Percentiles rank a stretch among this genome's conserved stretches.
Conservation (phyloP, 2,113 vertebrate species). For the Nymphicus hollandicus region DNA sequence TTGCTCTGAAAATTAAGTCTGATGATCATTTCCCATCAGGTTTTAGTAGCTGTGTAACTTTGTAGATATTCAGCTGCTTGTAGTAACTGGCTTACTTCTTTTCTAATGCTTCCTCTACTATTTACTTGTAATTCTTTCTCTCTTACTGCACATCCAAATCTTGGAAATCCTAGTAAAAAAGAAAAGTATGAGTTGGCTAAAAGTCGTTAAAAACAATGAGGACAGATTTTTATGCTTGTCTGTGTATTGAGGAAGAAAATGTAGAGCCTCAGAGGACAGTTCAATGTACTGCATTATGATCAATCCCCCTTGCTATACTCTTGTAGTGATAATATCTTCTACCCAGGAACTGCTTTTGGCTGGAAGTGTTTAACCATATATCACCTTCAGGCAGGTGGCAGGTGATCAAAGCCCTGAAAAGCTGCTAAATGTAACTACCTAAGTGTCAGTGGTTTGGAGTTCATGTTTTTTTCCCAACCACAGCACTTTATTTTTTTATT, state of each 20-base stretch:
- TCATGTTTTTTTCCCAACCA: neutral
- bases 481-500: constrained; percentile 3
- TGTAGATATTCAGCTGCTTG: neutral
- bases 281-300: constrained; percentile 1
- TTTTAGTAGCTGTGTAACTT: neutral
- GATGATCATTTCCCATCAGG: neutral
- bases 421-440: constrained; percentile 42
- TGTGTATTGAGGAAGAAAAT: neutral
- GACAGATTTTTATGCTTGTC: neutral
- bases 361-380: constrained; percentile 23
- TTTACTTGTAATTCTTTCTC: neutral
- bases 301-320: neutral
- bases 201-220: neutral
- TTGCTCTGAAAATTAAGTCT: neutral
- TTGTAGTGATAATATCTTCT: neutral
- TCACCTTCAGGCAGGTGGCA: constrained; percentile 38
- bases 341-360: constrained; percentile 30
- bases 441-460: constrained; percentile 14
- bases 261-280: neutral
- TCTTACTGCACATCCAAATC: neutral
- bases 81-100: neutral
- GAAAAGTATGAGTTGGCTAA: neutral
- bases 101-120: neutral
- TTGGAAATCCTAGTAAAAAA: neutral
- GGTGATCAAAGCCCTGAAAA: constrained; percentile 55